Percentiles rank a stretch among this genome's conserved stretches.
phyloP scores from a whole-genome alignment of 2,888 invertebrate genomes.

The Pammene aurita region DNA sequence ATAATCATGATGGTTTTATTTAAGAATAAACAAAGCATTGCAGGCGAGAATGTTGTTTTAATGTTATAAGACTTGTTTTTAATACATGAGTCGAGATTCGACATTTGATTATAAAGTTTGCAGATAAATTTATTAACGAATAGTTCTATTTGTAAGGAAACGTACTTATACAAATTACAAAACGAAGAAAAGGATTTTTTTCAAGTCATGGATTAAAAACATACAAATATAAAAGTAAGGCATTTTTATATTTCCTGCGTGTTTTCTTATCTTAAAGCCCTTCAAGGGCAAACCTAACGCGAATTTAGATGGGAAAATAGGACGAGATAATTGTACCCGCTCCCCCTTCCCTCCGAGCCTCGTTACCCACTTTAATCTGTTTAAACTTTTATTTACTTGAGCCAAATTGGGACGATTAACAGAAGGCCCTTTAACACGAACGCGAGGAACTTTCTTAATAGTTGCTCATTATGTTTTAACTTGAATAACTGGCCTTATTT shows the following conservation, averaged over 20 bases:
- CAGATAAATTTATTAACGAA: too few species aligned
- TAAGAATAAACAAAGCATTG: slow-evolving; percentile 23
- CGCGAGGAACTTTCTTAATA: slow-evolving; percentile 50
- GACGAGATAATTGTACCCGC: slow-evolving; percentile 77
- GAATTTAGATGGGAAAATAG: slow-evolving; percentile 80
- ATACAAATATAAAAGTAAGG: background rate
- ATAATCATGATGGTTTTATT: slow-evolving; percentile 8
- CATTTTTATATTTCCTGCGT: slow-evolving; percentile 4
- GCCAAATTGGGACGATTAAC: slow-evolving; percentile 74
- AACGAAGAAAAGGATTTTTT: too few species aligned
- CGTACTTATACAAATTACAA: too few species aligned
- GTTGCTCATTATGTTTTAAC: slow-evolving; percentile 24
- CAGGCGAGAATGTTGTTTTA: slow-evolving; percentile 1
- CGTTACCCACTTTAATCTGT: slow-evolving; percentile 79
- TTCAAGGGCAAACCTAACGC: slow-evolving; percentile 61
- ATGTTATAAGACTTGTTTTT: background rate
- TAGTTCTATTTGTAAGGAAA: too few species aligned
- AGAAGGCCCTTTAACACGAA: slow-evolving; percentile 57
- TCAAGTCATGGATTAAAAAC: too few species aligned
- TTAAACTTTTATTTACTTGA: slow-evolving; percentile 80
- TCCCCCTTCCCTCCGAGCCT: slow-evolving; percentile 53
- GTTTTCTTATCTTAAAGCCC: slow-evolving; percentile 16
- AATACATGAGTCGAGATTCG: too few species aligned
- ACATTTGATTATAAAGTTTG: too few species aligned
- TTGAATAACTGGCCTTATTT: background rate